phyloP scores from a whole-genome alignment of 35 echinoderm and acorn worm species.

The Amphiura filiformis region DNA sequence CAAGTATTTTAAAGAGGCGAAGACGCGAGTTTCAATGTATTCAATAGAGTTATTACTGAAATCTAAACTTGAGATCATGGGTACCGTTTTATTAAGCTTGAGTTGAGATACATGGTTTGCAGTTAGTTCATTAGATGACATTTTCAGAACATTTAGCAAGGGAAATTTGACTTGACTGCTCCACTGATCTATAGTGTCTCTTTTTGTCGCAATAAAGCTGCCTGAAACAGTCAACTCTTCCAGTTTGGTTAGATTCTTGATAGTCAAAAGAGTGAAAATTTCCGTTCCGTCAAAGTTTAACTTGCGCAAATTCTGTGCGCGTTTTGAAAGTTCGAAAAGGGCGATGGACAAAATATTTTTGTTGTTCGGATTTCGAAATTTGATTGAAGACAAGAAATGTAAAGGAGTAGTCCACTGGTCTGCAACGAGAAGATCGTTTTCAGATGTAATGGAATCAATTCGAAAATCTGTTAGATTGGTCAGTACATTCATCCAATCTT shows the following conservation, averaged over 20 bases:
- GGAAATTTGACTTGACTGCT: not conserved
- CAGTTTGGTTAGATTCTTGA: not conserved
- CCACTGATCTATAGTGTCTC: not conserved
- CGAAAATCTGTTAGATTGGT: not conserved
- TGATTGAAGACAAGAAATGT: not conserved
- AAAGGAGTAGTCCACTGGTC: not conserved
- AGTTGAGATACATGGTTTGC: not conserved
- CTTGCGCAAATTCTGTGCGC: not conserved
- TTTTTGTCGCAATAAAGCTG: not conserved
- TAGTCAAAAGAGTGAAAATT: not conserved
- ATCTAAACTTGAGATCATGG: not conserved
- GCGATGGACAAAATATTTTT: not conserved
- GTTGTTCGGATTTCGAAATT: not conserved
- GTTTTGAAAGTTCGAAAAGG: not conserved
- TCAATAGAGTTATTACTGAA: not conserved
- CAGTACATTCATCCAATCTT: not conserved
- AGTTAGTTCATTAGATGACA: not conserved
- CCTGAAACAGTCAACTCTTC: not conserved
- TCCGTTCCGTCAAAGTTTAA: not conserved
- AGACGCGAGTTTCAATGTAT: not conserved
- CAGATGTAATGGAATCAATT: not conserved
- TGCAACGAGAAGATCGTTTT: not conserved
- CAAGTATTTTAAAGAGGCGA: not conserved
- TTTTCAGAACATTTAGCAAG: not conserved
- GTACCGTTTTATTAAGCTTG: not conserved